Evolutionary conservation across 1,140 invertebrate species (phyloP).

Genomic region (Zaprionus capensis): DNA sequence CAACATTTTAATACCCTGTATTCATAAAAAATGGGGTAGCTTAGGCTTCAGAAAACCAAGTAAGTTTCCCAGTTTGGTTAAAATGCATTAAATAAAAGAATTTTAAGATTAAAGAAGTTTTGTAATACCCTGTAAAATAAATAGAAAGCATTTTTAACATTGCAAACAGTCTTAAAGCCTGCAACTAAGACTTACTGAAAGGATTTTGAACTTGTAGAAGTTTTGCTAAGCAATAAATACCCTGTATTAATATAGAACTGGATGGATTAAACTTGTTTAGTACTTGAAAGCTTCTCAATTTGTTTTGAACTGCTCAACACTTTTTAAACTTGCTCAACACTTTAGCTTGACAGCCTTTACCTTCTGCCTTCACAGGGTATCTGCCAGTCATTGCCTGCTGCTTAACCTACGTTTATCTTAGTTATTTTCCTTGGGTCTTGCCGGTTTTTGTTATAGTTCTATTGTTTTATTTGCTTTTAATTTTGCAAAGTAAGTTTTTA

Average conservation of each 20-base stretch:
- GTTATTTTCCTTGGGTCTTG: conserved; percentile 32
- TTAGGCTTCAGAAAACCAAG: too few relatives aligned
- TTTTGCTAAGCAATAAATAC: neutral
- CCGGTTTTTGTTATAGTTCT: conserved; percentile 56
- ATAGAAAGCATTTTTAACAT: neutral
- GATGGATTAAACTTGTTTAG: too few relatives aligned
- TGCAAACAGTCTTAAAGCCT: neutral
- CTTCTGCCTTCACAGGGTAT: conserved; percentile 18
- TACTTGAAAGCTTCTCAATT: too few relatives aligned
- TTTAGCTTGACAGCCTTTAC: neutral
- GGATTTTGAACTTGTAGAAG: neutral
- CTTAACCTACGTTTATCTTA: conserved; percentile 14
- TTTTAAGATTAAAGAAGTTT: too few relatives aligned
- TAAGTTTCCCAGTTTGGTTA: too few relatives aligned
- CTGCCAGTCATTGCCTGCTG: neutral
- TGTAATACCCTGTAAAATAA: neutral
- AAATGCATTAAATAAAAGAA: too few relatives aligned
- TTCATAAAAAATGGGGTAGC: too few relatives aligned
- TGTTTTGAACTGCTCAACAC: neutral
- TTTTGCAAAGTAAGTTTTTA: conserved; percentile 62
- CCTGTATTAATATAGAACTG: neutral
- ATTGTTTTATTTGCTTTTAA: conserved; percentile 80
- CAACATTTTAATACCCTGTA: too few relatives aligned
- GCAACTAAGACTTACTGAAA: neutral
- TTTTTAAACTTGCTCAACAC: neutral